phyloP scores from a whole-genome alignment of 2,888 invertebrate species.

The Ptychoptera albimana region DNA sequence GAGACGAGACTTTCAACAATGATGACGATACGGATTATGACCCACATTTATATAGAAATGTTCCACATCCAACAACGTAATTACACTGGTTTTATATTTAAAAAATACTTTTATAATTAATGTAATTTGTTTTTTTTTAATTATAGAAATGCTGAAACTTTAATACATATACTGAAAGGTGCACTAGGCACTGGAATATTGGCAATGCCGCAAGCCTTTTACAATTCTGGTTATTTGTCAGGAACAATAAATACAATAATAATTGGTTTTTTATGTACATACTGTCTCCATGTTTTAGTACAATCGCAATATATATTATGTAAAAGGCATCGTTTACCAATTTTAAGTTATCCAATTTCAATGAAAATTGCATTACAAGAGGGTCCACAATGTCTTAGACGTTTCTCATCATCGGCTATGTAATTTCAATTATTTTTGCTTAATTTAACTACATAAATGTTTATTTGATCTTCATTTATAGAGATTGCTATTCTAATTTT shows the following conservation, averaged over 20 bases:
- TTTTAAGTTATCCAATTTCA: constrained; percentile 71
- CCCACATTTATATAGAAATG: constrained; percentile 43
- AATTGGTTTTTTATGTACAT: constrained; percentile 65
- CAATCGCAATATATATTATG: constrained; percentile 44
- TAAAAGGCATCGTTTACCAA: constrained; percentile 48
- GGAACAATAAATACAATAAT: constrained; percentile 62
- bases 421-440: constrained; percentile 9
- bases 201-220: constrained; percentile 88
- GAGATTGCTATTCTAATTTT: constrained; percentile 8
- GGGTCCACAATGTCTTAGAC: constrained; percentile 50
- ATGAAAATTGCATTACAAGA: constrained; percentile 60
- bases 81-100: constrained; percentile 15
- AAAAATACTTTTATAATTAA: background rate
- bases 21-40: constrained; percentile 32
- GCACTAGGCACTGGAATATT: constrained; percentile 86
- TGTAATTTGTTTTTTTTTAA: background rate
- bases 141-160: constrained; percentile 56
- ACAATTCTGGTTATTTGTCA: constrained; percentile 63
- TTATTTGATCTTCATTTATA: constrained; percentile 14
- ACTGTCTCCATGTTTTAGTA: constrained; percentile 71
- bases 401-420: constrained; percentile 39
- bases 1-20: background rate
- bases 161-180: constrained; percentile 78
- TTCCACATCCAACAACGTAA: constrained; percentile 50
- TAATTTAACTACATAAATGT: constrained; percentile 35